Evolutionary conservation across 2,888 invertebrate species (phyloP).

Genomic region (Auanema freiburgensis): DNA sequence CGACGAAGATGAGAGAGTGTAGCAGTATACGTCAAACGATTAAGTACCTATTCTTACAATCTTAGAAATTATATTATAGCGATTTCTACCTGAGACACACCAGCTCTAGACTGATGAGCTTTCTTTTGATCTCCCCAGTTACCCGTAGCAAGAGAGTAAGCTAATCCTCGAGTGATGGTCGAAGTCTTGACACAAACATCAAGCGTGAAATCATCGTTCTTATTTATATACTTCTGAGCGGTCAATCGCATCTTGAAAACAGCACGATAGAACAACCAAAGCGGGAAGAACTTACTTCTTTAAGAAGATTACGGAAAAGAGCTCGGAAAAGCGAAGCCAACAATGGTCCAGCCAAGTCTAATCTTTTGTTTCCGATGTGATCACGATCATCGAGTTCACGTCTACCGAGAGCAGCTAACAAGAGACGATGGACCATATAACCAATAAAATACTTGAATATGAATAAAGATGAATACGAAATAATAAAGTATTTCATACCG

Average conservation of each 20-base stretch:
- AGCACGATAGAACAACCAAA: neutral
- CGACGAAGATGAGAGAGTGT: constrained; percentile 95
- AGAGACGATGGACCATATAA: constrained; percentile 96
- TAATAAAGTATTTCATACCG: constrained; percentile 65
- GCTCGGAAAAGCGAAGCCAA: constrained; percentile 95
- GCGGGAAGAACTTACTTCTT: constrained; percentile 47
- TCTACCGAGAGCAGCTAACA: constrained; percentile 90
- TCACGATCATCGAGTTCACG: constrained; percentile 97
- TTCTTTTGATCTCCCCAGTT: constrained; percentile 99
- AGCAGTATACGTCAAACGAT: constrained; percentile 95
- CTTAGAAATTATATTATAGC: too few species aligned
- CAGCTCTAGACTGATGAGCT: constrained; percentile 95
- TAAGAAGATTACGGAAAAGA: constrained; percentile 65
- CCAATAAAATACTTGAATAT: constrained; percentile 65
- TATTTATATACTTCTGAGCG: constrained; percentile 97
- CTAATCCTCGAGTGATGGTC: constrained; percentile 93
- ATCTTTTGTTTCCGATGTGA: constrained; percentile 98
- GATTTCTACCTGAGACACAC: constrained; percentile 79
- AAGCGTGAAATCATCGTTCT: constrained; percentile 96
- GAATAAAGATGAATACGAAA: constrained; percentile 12
- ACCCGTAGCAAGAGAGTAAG: constrained; percentile 97
- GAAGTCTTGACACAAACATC: constrained; percentile 79
- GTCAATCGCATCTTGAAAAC: constrained; percentile 89
- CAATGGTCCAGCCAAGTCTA: constrained; percentile 95
- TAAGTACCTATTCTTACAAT: constrained; percentile 77